Base-by-base conservation (phyloP, 2,113 vertebrate genomes). In the Paramisgurnus dabryanus region DNA sequence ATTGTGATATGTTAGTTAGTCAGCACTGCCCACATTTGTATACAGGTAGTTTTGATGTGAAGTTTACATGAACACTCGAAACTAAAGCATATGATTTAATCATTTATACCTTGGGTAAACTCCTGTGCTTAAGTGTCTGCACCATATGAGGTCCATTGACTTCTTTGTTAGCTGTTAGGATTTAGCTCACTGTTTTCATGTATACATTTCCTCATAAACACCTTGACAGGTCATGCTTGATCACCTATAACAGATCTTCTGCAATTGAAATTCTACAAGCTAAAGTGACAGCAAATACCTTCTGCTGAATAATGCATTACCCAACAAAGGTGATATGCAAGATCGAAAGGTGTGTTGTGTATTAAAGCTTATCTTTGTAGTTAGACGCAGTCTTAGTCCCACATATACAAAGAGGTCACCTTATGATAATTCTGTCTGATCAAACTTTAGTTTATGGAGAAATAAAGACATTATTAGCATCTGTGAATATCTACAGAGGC, bases 191-290 rank as follows among this genome's bases (percentile, higher is more conserved):
- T 75, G 45, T 47, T 5, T 4, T 40, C 39, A 17, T 67, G 73
- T 84, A 77, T 61, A 60, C 67, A 65, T 64, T 69, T 5, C 27
- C 61, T 77, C 74, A 78, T 73, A 80, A 80, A 80, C 50, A 80
- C 53, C 34, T 63, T 45, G 10, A 76, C 53, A 61, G 45, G 64
- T 75, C 77, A 74, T 53, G 64, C 22, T 57, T 58, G 67, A 78
- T 84, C 77, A 79, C 66, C 49, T 50, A 49, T 11, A 65, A 66
- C 60, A 15, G 61, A 63, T 4, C 10, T 18, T 5, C 5, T 11
- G n/a, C 5, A 18, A 22, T 53, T 67, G 67, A 55, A 72, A 71
- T 71, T 43, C 47, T 41, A 60, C n/a, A 63, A 3, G 15, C 39
- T 40, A 17, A 15, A 18, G 61, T 17, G 47, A 41, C 72, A 61